Percentiles rank a stretch among this genome's conserved stretches.
Evolutionary conservation across 2,113 vertebrate species (phyloP).

Genomic region (Actenoides hombroni): DNA sequence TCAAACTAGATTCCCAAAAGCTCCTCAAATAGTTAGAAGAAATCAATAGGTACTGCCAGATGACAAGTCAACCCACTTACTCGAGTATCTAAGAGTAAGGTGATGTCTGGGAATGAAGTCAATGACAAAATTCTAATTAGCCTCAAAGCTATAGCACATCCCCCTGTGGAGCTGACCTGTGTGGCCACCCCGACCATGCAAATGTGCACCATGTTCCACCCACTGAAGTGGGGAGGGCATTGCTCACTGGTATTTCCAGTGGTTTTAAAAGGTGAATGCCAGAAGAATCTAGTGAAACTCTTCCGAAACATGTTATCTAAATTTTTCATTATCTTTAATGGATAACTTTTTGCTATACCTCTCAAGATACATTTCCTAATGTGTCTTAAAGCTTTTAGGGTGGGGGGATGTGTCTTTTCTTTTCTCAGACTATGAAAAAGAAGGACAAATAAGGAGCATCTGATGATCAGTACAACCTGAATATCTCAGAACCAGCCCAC

Average conservation of each 20-base stretch:
- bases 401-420: not conserved
- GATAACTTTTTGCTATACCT: not conserved
- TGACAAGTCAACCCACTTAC: not conserved
- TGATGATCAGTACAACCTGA: not conserved
- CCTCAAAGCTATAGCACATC: not conserved
- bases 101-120: not conserved
- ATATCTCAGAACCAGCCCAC: not conserved
- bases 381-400: not conserved
- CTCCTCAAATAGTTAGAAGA: not conserved
- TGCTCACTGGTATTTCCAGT: not conserved
- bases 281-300: not conserved
- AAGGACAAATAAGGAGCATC: not conserved
- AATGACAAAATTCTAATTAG: not conserved
- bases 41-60: not conserved
- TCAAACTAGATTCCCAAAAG: not conserved
- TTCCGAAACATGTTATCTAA: not conserved
- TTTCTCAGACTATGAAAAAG: not conserved
- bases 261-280: not conserved
- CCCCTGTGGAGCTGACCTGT: fast-evolving
- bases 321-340: not conserved
- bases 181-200: fast-evolving
- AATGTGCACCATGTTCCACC: fast-evolving
- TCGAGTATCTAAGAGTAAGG: not conserved
- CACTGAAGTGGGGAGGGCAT: not conserved
- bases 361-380: not conserved